Conservation (phyloP, 2,888 invertebrate genomes). For the Danaus chrysippus region DNA sequence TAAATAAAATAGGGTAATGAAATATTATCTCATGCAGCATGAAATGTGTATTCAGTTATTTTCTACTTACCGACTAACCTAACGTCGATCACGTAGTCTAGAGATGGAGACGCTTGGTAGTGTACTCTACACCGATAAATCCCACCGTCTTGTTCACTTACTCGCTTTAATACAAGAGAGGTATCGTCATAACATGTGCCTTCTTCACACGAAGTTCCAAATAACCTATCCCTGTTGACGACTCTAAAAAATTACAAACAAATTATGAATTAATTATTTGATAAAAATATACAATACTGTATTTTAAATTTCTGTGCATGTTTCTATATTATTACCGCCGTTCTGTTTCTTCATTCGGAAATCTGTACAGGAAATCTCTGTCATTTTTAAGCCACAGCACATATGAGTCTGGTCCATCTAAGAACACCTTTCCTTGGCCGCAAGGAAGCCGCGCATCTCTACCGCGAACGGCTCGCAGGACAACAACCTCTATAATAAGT, state of each 20-base stretch:
- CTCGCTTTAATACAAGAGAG: slow-evolving; percentile 50
- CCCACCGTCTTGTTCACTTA: slow-evolving; percentile 48
- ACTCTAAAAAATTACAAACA: slow-evolving; percentile 33
- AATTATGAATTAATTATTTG: background rate
- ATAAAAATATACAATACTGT: background rate
- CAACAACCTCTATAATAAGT: slow-evolving; percentile 40
- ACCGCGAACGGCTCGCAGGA: slow-evolving; percentile 52
- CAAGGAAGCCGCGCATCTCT: slow-evolving; percentile 57
- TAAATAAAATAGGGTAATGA: background rate
- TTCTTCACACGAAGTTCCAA: slow-evolving; percentile 44
- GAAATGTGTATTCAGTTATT: slow-evolving; percentile 4
- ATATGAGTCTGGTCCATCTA: slow-evolving; percentile 61
- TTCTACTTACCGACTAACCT: slow-evolving; percentile 53
- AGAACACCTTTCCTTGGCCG: slow-evolving; percentile 56
- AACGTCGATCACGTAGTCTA: slow-evolving; percentile 55
- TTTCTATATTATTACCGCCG: slow-evolving; percentile 32
- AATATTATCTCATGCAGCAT: background rate
- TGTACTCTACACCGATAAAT: slow-evolving; percentile 61
- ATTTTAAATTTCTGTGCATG: background rate
- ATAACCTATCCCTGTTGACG: slow-evolving; percentile 41
- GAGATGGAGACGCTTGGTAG: slow-evolving; percentile 59
- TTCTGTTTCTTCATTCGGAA: slow-evolving; percentile 51
- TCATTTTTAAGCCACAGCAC: slow-evolving; percentile 63
- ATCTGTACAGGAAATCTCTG: slow-evolving; percentile 51
- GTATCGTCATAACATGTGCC: slow-evolving; percentile 56